Evolutionary conservation across 2,888 invertebrate genomes (phyloP), one percentile per base, ranked within the genome.

Genomic region (Macaria liturata): DNA sequence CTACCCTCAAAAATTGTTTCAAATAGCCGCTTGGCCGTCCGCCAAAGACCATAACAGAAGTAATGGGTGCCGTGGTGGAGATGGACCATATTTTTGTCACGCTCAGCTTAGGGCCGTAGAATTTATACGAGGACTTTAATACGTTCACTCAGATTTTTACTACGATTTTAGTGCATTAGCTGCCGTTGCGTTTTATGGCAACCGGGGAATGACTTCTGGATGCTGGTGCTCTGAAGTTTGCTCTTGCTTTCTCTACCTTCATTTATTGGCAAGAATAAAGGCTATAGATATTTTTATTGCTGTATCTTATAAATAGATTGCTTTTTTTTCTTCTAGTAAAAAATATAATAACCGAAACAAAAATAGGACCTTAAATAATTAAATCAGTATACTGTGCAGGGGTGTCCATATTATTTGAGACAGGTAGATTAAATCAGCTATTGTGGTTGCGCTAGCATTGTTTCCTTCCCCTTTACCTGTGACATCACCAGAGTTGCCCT

Each of bases 401-500:
- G 34, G 4, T 42, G 71, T 73, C 74, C 73, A 59, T 70, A 70
- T 75, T 75, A 75, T 69, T 61, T 65, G 69, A 69, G 66, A 52
- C 54, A 59, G 63, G 59, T 61, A 76, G 76, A 81, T 84, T 84
- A 80, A 84, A 81, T 74, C 74, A 68, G 69, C 74, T 68, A 75
- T 78, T 78, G 75, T 77, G 71, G 74, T 73, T 67, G 66, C 60
- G 65, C 75, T 68, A 65, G 75, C 75, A 76, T 82, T 83, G 82
- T 84, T 74, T 75, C 66, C 20, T 2, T 68, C 69, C 48, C 54
- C 54, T 39, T 32, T 50, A 50, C 67, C 66, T 65, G 61, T 76
- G 69, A 71, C 71, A 71, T 75, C 74, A 37, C 5, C 7, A 37
- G 34, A 6, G 34, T 37, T 37, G 7, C 34, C 34, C 5, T 37